Evolutionary conservation across 64 coral and sea anemone genomes (phyloP), one percentile per base, ranked within the genome.

Genomic region (Porites lutea): DNA sequence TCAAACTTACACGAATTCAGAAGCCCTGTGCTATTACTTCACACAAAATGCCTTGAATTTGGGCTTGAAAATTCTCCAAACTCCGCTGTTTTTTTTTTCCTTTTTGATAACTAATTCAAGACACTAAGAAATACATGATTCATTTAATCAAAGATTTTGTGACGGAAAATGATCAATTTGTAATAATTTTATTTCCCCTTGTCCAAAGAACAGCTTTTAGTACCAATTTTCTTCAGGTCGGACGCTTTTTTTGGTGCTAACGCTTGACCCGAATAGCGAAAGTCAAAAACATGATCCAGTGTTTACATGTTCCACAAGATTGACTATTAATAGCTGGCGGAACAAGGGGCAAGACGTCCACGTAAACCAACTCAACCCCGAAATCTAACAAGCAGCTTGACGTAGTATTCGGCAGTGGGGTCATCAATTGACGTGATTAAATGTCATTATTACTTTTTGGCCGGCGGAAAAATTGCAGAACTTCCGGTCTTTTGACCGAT

Each of bases 301-400:
- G 79, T 82, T 82, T 48, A 82, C 79, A 82, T 65, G 79, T 48
- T 65, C 44, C 8, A 60, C 59, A 65, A 82, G 13, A 8, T 2
- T 52, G 8, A 21, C 74, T 20, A 53, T 53, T 43, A 53, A 51
- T 53, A 51, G 16, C 51, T 48, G 37, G 14, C 14, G 8, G 5
- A 65, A 14, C 13, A 48, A 47, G 27, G 1, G 27, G 27, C 27
- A 37, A 37, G 27, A 37, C 27, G 27, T 37, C 27, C 27, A 37
- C 27, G 27, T 37, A 37, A 78, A 65, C 59, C 11, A 37, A 82
- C 13, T 14, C 27, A 65, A 4, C 23, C 22, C 5, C 4, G 58
- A 62, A 82, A 80, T 44, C 2, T 9, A 62, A 0, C 8, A 5
- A 23, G 23, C 43, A 15, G 15, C 45, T 47, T 48, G 23, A 73